These are phyloP conservation scores for Galeopterus variegatus DNA, from an alignment of 2,113 vertebrate genomes.

Conservation along the genomic window DNA sequence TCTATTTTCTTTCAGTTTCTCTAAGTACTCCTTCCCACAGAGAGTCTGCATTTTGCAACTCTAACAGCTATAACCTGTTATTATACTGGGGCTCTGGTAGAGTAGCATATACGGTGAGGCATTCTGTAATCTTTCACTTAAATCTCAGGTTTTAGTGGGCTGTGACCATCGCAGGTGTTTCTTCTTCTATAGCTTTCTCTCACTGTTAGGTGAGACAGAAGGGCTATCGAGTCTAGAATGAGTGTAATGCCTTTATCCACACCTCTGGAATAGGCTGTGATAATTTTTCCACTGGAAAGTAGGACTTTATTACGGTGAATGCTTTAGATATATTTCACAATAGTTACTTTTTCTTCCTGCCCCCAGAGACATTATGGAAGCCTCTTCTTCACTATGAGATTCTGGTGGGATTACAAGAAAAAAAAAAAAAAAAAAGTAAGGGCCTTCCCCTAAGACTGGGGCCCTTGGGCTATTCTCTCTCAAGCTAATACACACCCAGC, in stretches of 20 bases:
- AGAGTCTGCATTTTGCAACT: no score
- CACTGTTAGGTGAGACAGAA: neutral
- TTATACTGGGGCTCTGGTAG: no score
- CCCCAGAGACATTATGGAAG: neutral
- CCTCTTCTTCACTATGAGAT: neutral
- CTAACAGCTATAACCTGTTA: no score
- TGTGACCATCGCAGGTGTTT: neutral
- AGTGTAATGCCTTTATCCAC: neutral
- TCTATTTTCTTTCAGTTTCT: no score
- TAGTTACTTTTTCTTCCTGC: neutral
- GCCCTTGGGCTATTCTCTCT: neutral
- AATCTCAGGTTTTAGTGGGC: neutral
- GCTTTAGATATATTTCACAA: neutral
- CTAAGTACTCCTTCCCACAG: no score
- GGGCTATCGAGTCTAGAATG: neutral
- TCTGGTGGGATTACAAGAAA: neutral
- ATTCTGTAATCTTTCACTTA: neutral
- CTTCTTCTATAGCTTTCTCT: neutral
- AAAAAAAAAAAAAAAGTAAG: neutral
- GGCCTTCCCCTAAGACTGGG: neutral
- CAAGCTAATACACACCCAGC: neutral
- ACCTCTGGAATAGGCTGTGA: neutral
- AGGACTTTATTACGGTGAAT: neutral
- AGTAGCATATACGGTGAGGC: no score
- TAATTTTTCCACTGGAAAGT: neutral